These are phyloP conservation scores for Burhinus bistriatus DNA, from an alignment of 2,113 vertebrate genomes.

Conservation along the genomic window DNA sequence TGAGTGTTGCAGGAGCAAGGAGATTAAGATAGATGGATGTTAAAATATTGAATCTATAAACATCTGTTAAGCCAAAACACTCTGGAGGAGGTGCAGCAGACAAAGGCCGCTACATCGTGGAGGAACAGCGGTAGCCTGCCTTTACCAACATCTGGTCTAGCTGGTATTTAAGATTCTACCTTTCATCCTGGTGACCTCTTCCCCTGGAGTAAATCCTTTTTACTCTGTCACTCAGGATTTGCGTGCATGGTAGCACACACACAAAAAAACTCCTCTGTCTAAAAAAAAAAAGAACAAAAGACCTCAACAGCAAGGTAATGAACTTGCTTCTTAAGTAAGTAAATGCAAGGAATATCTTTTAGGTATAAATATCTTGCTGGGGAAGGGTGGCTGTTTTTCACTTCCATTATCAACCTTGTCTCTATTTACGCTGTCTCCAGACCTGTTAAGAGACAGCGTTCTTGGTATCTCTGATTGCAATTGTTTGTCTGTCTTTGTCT, in stretches of 20 bases:
- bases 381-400: background rate
- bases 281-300: background rate
- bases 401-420: background rate
- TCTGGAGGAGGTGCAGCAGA: conserved; percentile 16
- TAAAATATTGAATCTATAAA: conserved; percentile 42
- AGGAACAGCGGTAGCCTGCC: conserved; percentile 10
- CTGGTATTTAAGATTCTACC: conserved; percentile 19
- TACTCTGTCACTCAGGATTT: background rate
- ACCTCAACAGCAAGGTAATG: background rate
- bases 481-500: background rate
- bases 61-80: conserved; percentile 53
- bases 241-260: background rate
- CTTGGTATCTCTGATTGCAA: background rate
- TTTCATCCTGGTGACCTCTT: conserved; percentile 30
- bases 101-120: background rate
- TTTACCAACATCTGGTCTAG: conserved; percentile 41
- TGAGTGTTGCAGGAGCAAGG: background rate
- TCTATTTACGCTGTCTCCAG: background rate
- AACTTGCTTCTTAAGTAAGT: background rate
- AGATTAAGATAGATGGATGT: conserved; percentile 46
- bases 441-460: background rate
- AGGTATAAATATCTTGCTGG: background rate
- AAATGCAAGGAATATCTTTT: background rate
- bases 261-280: background rate
- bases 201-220: background rate